A percentile compares a stretch with the other conserved stretches of the same genome.
These are phyloP conservation scores for Tillus elongatus DNA, from an alignment of 2,888 invertebrate genomes.

Conservation along the genomic window DNA sequence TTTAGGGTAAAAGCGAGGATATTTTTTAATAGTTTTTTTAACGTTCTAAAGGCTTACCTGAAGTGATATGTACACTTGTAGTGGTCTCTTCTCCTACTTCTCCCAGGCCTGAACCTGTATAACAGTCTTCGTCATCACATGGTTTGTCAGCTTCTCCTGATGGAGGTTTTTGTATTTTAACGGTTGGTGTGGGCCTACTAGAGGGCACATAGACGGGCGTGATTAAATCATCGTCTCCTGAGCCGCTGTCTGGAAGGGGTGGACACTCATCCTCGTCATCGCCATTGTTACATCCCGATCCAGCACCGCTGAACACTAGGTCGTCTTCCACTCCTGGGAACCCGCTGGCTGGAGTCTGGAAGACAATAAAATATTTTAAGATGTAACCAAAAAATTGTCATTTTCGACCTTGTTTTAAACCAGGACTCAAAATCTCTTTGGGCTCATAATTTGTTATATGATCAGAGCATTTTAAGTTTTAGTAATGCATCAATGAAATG, in stretches of 20 bases:
- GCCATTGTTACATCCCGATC: constrained; percentile 81
- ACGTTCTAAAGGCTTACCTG: no score
- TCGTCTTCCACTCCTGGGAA: constrained; percentile 75
- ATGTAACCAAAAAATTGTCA: no score
- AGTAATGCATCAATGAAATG: no score
- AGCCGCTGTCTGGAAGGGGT: constrained; percentile 69
- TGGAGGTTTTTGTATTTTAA: constrained; percentile 33
- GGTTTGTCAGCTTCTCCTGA: constrained; percentile 28
- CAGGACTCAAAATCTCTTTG: no score
- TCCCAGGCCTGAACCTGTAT: constrained; percentile 71
- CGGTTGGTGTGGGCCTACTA: constrained; percentile 59
- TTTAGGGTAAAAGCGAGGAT: no score
- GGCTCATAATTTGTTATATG: no score
- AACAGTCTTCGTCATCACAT: constrained; percentile 76
- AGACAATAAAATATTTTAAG: no score
- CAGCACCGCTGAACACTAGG: constrained; percentile 84
- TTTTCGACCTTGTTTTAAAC: no score
- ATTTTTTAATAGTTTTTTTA: no score
- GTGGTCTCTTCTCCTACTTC: constrained; percentile 55
- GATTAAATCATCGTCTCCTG: constrained; percentile 81
- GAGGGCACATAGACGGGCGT: constrained; percentile 87
- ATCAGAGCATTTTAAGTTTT: no score
- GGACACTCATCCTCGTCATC: constrained; percentile 90
- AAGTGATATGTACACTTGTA: constrained; percentile 33
- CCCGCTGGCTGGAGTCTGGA: constrained; percentile 75